These are phyloP conservation scores for Lethocerus indicus DNA, from an alignment of 1,140 invertebrate species.

Conservation along the genomic window DNA sequence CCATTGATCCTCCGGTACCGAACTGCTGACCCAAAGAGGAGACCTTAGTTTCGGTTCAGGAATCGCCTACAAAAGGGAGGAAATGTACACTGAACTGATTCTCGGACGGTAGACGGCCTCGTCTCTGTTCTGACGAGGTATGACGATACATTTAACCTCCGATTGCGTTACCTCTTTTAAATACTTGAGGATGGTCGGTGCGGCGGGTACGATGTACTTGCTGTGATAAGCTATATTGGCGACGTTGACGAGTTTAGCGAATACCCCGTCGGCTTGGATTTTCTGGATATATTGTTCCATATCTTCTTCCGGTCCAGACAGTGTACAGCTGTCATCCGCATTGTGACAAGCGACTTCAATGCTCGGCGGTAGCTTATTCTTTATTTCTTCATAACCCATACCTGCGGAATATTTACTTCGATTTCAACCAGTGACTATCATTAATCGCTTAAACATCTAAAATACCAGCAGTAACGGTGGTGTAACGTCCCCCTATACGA, in stretches of 20 bases:
- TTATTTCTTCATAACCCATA: slow-evolving; percentile 27
- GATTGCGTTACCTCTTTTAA: slow-evolving; percentile 38
- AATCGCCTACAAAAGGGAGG: slow-evolving; percentile 34
- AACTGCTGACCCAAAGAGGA: slow-evolving; percentile 40
- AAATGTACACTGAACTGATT: no score
- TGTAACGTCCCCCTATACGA: no score
- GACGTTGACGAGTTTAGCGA: slow-evolving; percentile 47
- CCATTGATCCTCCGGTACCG: slow-evolving; percentile 32
- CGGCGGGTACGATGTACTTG: slow-evolving; percentile 50
- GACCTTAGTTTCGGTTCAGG: slow-evolving; percentile 30
- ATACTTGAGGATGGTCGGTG: slow-evolving; percentile 49
- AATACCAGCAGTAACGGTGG: no score
- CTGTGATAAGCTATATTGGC: slow-evolving; percentile 60
- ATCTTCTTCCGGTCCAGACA: slow-evolving; percentile 43
- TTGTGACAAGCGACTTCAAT: slow-evolving; percentile 56
- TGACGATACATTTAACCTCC: no score
- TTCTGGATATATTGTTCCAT: slow-evolving; percentile 25
- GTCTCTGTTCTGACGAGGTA: no score
- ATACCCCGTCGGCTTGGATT: slow-evolving; percentile 34
- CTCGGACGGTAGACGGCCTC: no score
- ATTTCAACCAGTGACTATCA: background rate
- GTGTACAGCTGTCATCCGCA: slow-evolving; percentile 42
- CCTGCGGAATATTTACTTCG: slow-evolving; percentile 19
- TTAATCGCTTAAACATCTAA: background rate
- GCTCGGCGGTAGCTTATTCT: slow-evolving; percentile 37